Percentiles rank a stretch among this genome's conserved stretches.
phyloP scores from a whole-genome alignment of 2,888 invertebrate genomes.

The Polyploca ridens region DNA sequence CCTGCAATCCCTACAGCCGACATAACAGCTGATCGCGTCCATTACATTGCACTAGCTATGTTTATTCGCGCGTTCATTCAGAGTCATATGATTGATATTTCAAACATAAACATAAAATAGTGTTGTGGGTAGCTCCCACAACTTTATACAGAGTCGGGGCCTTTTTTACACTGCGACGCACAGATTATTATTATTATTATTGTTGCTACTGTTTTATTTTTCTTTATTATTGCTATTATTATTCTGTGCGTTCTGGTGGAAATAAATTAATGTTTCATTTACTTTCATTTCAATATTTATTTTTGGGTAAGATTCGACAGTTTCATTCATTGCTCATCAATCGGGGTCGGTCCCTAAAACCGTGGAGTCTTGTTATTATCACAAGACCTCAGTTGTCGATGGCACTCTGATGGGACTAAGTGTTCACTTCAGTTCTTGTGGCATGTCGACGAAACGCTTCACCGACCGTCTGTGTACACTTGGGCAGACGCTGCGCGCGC shows the following conservation, averaged over 20 bases:
- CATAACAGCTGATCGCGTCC: slow-evolving; percentile 51
- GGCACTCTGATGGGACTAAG: slow-evolving; percentile 68
- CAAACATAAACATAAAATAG: slow-evolving; percentile 16
- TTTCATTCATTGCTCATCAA: not conserved
- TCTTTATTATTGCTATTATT: no score
- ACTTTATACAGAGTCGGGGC: no score
- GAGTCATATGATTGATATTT: slow-evolving; percentile 26
- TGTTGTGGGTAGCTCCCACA: no score
- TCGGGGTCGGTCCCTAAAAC: not conserved
- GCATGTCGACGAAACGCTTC: slow-evolving; percentile 69
- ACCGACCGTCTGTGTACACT: slow-evolving; percentile 77
- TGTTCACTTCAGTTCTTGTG: slow-evolving; percentile 71
- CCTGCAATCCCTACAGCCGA: slow-evolving; percentile 18
- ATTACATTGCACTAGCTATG: slow-evolving; percentile 42
- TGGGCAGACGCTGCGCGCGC: slow-evolving; percentile 79
- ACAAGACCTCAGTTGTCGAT: slow-evolving; percentile 59
- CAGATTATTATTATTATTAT: no score
- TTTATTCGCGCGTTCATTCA: slow-evolving; percentile 33
- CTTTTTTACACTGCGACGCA: no score
- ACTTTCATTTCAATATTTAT: no score
- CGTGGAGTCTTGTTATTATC: slow-evolving; percentile 38
- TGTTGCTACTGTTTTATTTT: no score
- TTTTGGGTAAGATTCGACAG: not conserved
- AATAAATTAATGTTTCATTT: no score
- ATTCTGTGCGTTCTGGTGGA: no score